These are phyloP conservation scores for Leucosticte australis DNA, from an alignment of 2,113 vertebrate species.

Conservation along the genomic window DNA sequence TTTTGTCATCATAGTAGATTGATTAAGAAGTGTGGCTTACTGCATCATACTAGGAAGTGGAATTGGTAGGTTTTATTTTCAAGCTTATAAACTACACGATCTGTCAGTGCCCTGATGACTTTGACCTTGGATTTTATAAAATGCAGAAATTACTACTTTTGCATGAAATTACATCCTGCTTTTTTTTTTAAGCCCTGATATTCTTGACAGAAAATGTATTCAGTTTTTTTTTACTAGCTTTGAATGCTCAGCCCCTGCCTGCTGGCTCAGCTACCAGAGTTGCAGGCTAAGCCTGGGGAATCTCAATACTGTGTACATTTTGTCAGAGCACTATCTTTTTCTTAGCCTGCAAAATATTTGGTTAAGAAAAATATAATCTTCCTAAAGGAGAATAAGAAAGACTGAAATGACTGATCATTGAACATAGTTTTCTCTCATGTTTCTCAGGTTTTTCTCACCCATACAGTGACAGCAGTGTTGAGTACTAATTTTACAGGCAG, in stretches of 20 bases:
- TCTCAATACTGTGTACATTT: not conserved
- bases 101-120: not conserved
- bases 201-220: conserved; percentile 9
- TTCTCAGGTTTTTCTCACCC: not conserved
- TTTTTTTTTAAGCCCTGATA: not conserved
- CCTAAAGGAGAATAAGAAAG: not conserved
- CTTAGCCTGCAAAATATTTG: not conserved
- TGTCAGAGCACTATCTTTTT: not conserved
- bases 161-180: not conserved
- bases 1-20: not conserved
- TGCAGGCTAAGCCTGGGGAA: not conserved
- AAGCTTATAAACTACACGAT: not conserved
- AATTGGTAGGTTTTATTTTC: not conserved
- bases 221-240: not conserved
- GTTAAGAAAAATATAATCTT: not conserved
- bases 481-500: not conserved
- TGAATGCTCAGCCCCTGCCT: not conserved
- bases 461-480: not conserved
- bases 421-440: not conserved
- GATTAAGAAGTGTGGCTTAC: not conserved
- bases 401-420: not conserved
- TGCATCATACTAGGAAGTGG: not conserved
- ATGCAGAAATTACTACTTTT: conserved; percentile 2
- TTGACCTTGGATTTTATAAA: conserved; percentile 2
- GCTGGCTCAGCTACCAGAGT: not conserved